These are phyloP conservation scores for Drosophila nr. perissopoda DNA, from an alignment of 2,888 invertebrate genomes.

Conservation along the genomic window DNA sequence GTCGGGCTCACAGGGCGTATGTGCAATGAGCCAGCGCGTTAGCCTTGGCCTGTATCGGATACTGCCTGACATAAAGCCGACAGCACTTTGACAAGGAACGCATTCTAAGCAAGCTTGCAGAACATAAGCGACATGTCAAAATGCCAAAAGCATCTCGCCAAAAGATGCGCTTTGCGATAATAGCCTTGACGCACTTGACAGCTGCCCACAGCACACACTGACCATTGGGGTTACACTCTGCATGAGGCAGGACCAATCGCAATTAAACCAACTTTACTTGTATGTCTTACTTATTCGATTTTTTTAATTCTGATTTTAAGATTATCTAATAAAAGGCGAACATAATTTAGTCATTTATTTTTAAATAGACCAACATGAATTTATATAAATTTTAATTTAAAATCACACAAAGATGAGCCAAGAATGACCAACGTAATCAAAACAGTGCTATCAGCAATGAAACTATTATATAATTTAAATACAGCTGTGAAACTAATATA, in stretches of 20 bases:
- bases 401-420: not conserved
- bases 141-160: slow-evolving; percentile 68
- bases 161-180: slow-evolving; percentile 69
- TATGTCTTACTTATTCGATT: not conserved
- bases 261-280: not conserved
- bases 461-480: not conserved
- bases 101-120: slow-evolving; percentile 71
- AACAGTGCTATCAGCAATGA: not conserved
- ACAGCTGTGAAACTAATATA: not conserved
- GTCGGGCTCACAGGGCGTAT: slow-evolving; percentile 38
- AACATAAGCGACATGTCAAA: slow-evolving; percentile 77
- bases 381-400: not conserved
- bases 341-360: not conserved
- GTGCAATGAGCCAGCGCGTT: slow-evolving; percentile 48
- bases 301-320: not conserved
- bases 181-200: slow-evolving; percentile 69
- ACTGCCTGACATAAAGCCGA: slow-evolving; percentile 72
- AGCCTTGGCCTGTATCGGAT: slow-evolving; percentile 40
- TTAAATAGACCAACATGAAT: not conserved
- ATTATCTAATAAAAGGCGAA: not conserved
- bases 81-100: slow-evolving; percentile 76
- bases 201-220: slow-evolving; percentile 22
- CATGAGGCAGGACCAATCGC: not conserved
- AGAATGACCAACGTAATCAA: not conserved
- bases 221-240: slow-evolving; percentile 1